Percentiles rank a stretch among this genome's conserved stretches.
These are phyloP conservation scores for Megalurothrips usitatus DNA, from an alignment of 2,888 invertebrate genomes.

Conservation along the genomic window DNA sequence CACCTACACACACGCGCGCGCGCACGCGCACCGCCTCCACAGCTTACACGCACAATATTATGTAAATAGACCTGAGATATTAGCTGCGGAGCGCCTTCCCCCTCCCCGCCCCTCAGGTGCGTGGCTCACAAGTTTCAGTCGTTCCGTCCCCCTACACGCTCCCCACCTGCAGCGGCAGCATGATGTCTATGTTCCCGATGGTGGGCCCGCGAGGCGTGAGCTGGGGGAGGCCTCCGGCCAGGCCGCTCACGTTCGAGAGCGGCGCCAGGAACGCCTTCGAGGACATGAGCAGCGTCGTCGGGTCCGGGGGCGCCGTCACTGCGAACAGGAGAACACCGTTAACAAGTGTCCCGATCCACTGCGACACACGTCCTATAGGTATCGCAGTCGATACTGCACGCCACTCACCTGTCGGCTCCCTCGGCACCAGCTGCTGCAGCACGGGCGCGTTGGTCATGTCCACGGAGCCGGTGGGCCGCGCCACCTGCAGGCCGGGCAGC, in stretches of 20 bases:
- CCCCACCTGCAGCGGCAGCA: constrained; percentile 65
- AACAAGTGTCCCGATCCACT: too few relatives aligned
- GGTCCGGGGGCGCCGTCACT: constrained; percentile 50
- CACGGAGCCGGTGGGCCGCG: constrained; percentile 35
- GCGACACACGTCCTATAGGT: too few relatives aligned
- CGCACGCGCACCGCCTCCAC: too few relatives aligned
- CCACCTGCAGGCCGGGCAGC: constrained; percentile 38
- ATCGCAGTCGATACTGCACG: too few relatives aligned
- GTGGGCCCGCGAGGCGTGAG: constrained; percentile 66
- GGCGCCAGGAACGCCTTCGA: constrained; percentile 28
- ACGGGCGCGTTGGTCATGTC: constrained; percentile 48
- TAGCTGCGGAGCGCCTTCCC: too few relatives aligned
- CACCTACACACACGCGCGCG: too few relatives aligned
- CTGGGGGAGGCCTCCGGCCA: constrained; percentile 44
- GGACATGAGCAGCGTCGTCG: constrained; percentile 46
- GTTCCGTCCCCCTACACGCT: background rate
- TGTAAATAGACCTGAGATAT: too few relatives aligned
- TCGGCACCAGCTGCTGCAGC: constrained; percentile 49
- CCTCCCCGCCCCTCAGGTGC: too few relatives aligned
- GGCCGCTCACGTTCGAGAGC: constrained; percentile 13
- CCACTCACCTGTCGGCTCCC: constrained; percentile 52
- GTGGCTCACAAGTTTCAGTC: too few relatives aligned
- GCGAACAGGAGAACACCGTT: too few relatives aligned
- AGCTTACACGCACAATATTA: too few relatives aligned
- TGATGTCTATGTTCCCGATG: constrained; percentile 62